Conservation (phyloP, 2,888 invertebrate species). For the Catocala nupta region DNA sequence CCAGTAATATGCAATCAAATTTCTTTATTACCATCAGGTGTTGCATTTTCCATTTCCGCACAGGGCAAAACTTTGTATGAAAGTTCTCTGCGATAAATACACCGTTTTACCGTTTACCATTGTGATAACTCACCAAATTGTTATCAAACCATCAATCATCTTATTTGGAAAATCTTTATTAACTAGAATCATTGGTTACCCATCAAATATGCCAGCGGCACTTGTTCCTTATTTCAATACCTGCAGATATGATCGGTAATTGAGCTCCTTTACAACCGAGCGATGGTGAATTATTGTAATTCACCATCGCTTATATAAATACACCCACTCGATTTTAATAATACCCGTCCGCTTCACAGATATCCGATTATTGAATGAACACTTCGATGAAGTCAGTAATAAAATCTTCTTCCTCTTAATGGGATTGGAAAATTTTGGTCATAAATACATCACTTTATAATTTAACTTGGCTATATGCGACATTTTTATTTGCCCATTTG, state of each 20-base stretch:
- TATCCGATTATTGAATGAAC: constrained; percentile 4
- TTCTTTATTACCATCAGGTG: too few relatives aligned
- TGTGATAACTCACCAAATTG: not conserved
- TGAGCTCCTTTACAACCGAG: constrained; percentile 41
- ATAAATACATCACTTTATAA: not conserved
- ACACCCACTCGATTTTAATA: constrained; percentile 33
- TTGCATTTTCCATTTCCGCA: too few relatives aligned
- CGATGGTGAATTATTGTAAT: constrained; percentile 47
- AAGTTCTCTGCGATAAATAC: too few relatives aligned
- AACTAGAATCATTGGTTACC: constrained; percentile 14
- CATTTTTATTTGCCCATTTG: too few relatives aligned
- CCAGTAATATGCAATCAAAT: too few relatives aligned
- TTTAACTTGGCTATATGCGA: too few relatives aligned
- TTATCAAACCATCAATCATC: not conserved
- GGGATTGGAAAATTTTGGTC: not conserved
- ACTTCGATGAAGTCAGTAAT: not conserved
- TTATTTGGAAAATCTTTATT: too few relatives aligned
- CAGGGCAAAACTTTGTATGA: too few relatives aligned
- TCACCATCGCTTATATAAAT: constrained; percentile 32
- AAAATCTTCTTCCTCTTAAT: not conserved
- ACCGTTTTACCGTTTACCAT: too few relatives aligned
- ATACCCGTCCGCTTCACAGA: constrained; percentile 5
- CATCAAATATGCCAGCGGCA: constrained; percentile 34
- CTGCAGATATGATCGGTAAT: constrained; percentile 30
- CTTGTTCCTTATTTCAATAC: constrained; percentile 40